These are phyloP conservation scores for Orgyia antiqua DNA, from an alignment of 2,888 invertebrate genomes.

Conservation along the genomic window DNA sequence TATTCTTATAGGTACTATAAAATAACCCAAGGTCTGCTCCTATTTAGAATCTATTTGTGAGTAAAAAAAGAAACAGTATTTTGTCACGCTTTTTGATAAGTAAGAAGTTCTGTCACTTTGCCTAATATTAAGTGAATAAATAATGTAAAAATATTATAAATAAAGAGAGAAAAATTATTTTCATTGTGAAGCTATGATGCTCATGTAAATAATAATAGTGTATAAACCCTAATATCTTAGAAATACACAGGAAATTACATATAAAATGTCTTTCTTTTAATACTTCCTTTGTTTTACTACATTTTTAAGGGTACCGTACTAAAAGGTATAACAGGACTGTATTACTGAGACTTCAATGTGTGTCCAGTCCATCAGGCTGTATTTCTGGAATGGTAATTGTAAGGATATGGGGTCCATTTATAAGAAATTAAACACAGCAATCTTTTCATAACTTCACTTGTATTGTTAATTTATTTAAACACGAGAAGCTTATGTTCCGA, in stretches of 20 bases:
- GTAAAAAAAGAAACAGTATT: slow-evolving; percentile 31
- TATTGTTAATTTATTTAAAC: too few species aligned
- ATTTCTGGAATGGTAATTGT: too few species aligned
- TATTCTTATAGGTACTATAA: too few species aligned
- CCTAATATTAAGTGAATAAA: slow-evolving; percentile 57
- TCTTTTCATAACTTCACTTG: too few species aligned
- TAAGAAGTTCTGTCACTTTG: slow-evolving; percentile 64
- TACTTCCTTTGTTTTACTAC: slow-evolving; percentile 18
- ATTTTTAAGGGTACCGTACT: too few species aligned
- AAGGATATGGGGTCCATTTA: too few species aligned
- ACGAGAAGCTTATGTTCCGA: too few species aligned
- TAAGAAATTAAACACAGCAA: too few species aligned
- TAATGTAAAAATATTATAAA: slow-evolving; percentile 70
- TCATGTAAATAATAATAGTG: slow-evolving; percentile 76
- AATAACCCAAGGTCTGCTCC: slow-evolving; percentile 33
- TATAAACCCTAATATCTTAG: slow-evolving; percentile 73
- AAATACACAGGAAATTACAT: slow-evolving; percentile 64
- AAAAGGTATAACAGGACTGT: too few species aligned
- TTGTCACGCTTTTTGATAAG: slow-evolving; percentile 33
- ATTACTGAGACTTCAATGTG: too few species aligned
- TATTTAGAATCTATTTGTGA: slow-evolving; percentile 25
- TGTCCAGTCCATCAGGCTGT: too few species aligned
- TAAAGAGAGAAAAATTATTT: slow-evolving; percentile 71
- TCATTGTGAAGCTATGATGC: slow-evolving; percentile 73
- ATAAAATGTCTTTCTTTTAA: slow-evolving; percentile 31